phyloP scores from a whole-genome alignment of 2,888 invertebrate species.

The Drosophila fulvimacula region DNA sequence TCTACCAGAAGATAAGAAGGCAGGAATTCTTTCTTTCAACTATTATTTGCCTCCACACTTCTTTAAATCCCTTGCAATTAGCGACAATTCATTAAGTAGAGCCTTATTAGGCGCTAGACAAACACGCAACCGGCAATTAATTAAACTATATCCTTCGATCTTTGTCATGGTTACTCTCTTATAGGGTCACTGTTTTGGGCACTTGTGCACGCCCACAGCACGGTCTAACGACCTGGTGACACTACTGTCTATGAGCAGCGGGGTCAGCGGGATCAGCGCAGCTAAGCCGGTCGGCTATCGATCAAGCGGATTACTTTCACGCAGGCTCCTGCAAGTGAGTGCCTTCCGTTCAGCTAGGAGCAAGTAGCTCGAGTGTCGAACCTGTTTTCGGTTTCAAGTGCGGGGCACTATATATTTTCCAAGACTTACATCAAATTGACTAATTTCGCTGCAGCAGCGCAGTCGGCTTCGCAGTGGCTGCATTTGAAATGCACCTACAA shows the following conservation, averaged over 20 bases:
- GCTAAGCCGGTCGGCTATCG: constrained; percentile 28
- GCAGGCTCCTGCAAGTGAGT: constrained; percentile 41
- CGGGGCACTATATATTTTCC: constrained; percentile 43
- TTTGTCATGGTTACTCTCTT: constrained; percentile 22
- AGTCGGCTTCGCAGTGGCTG: constrained; percentile 31
- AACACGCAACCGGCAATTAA: constrained; percentile 61
- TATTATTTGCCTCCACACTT: background rate
- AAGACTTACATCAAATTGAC: constrained; percentile 79
- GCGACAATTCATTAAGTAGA: constrained; percentile 41
- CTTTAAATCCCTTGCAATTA: constrained; percentile 3
- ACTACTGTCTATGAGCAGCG: constrained; percentile 48
- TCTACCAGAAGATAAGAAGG: constrained; percentile 5
- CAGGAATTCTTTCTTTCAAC: background rate
- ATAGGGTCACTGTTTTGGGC: constrained; percentile 24
- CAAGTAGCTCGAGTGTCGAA: constrained; percentile 55
- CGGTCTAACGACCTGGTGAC: constrained; percentile 69
- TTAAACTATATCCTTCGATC: constrained; percentile 43
- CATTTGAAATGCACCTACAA: constrained; percentile 72
- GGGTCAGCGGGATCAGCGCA: constrained; percentile 37
- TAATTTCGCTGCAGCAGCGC: constrained; percentile 70
- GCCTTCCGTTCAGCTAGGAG: constrained; percentile 53
- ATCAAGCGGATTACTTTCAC: constrained; percentile 74
- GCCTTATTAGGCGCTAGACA: constrained; percentile 50
- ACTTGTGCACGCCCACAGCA: constrained; percentile 35
- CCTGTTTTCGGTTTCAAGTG: constrained; percentile 68